Evolutionary conservation across 2,888 invertebrate genomes (phyloP), one percentile per base, ranked within the genome.

Genomic region (Catonia carolina): DNA sequence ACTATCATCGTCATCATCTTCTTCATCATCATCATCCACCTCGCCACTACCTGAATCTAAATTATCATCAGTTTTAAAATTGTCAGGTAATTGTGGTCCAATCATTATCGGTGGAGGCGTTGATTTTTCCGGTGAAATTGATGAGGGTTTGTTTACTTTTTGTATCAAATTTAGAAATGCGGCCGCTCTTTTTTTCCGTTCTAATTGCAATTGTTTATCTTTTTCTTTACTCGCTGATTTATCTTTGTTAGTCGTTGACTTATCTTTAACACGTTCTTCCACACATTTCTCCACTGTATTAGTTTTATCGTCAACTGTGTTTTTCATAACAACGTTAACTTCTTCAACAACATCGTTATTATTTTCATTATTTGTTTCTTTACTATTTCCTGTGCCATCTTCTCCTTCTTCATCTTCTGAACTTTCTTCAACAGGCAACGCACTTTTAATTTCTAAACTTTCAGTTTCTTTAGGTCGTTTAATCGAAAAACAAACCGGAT

Each of bases 401-500:
- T 23, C 45, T 70, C 65, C 55, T 69, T 70, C 58, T 70, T 71
- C 72, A 71, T 72, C 62, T 73, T 70, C 39, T 72, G 71, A 45
- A 69, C 69, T 53, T 70, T 65, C 63, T 2, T 67, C 69, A 64
- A 87, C 78, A 0, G 87, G 86, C 36, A 91, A 68, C 0, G 87
- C 85, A 53, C 85, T 86, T 70, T 85, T 89, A 2, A 85, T 78
- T 1, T 83, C 72, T 1, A 79, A 75, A 0, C 78, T 74, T 48
- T 83, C 82, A 0, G 82, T 82, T 56, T 87, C 90, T 69, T 89
- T 89, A 0, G 83, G 76, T 69, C 90, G 90, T 67, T 86, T 86
- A 39, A 91, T 89, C 0, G 89, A 91, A 71, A 91, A 92, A 58
- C 88, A 86, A 1, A 92, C 89, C 0, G 89, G 84, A 8, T 79